Evolutionary conservation across 2,888 invertebrate genomes (phyloP).

Genomic region (Agrochola lychnidis): DNA sequence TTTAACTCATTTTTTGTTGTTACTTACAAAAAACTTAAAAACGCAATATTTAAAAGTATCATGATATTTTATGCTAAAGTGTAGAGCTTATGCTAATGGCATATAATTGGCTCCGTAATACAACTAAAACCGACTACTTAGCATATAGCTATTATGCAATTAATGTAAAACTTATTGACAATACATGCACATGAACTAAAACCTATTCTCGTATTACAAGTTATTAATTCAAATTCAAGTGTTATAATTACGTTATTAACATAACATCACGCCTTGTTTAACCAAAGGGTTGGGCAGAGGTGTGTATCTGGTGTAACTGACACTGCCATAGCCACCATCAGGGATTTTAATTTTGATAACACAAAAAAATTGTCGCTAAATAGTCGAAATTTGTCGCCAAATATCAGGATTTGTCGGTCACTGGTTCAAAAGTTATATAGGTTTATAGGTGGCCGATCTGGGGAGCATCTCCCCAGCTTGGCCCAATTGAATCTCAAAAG

Average conservation of each 20-base stretch:
- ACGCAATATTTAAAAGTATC: conserved; percentile 51
- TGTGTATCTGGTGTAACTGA: no score
- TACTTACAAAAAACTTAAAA: conserved; percentile 53
- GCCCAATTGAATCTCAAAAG: no score
- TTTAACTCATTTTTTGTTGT: conserved; percentile 42
- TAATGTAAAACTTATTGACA: conserved; percentile 57
- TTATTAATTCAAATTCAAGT: conserved; percentile 34
- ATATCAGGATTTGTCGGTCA: background rate
- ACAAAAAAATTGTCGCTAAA: no score
- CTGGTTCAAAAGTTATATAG: no score
- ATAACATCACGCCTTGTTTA: no score
- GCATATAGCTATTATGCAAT: conserved; percentile 66
- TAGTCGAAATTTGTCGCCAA: background rate
- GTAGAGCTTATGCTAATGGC: conserved; percentile 63
- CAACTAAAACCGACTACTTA: conserved; percentile 54
- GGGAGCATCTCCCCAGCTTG: no score
- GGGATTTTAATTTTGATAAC: background rate
- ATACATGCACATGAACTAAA: conserved; percentile 36
- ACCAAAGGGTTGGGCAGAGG: no score
- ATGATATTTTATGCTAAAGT: conserved; percentile 40
- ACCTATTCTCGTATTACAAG: conserved; percentile 40
- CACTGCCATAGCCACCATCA: background rate
- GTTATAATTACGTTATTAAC: conserved; percentile 8
- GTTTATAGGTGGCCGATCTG: no score
- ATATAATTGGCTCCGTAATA: conserved; percentile 59